Percentiles rank a stretch among this genome's conserved stretches.
Evolutionary conservation across 2,113 vertebrate genomes (phyloP).

Genomic region (Jaculus jaculus): DNA sequence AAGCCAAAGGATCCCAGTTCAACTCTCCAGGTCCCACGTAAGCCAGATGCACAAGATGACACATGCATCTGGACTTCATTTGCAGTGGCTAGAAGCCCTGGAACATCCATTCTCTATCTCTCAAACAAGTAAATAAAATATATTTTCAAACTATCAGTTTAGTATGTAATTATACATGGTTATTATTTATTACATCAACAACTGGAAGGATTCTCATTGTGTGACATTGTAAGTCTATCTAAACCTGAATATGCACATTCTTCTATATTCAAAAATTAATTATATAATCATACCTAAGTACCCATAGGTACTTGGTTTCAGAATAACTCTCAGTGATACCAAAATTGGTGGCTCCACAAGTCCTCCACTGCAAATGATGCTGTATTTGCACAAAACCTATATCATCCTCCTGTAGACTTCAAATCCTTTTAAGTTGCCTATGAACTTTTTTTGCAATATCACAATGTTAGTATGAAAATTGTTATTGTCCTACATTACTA

Average conservation of each 20-base stretch:
- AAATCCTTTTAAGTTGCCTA: background rate
- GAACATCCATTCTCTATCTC: no score
- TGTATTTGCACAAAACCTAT: background rate
- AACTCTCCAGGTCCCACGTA: no score
- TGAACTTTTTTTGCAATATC: background rate
- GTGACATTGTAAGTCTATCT: background rate
- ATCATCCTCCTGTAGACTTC: background rate
- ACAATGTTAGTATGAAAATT: no score
- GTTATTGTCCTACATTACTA: no score
- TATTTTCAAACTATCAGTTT: no score
- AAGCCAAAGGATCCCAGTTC: no score
- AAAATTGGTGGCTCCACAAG: background rate
- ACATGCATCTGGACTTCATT: no score
- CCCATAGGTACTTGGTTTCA: background rate
- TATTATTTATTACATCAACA: slow-evolving; percentile 16
- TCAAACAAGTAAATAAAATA: no score
- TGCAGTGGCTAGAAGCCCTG: no score
- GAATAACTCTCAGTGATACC: no score
- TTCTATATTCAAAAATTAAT: background rate
- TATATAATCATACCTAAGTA: background rate
- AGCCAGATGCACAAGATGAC: no score
- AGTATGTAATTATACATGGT: background rate
- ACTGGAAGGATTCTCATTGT: background rate
- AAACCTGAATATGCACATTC: background rate
- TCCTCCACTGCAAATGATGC: background rate